Evolutionary conservation across 2,113 vertebrate species (phyloP), one percentile per base, ranked within the genome.

Genomic region (Aptenodytes patagonicus): DNA sequence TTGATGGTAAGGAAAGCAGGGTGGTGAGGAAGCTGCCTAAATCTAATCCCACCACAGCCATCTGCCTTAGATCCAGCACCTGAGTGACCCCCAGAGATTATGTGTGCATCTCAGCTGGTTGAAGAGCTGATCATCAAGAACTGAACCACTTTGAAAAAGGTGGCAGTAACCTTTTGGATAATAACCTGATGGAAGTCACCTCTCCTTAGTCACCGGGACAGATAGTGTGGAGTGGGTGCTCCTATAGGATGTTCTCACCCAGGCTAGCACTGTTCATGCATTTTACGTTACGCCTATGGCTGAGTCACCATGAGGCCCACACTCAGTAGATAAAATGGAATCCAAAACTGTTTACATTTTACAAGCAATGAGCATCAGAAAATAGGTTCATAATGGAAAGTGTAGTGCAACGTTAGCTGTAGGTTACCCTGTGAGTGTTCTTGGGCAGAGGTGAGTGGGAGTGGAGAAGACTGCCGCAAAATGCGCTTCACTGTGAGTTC

Each of bases 151-250:
- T 57, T 46, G 51, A 38, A 46, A 90, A 76, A 73, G 26, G 54
- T 61, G 61, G 13, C 32, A 32, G 18, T 44, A 21, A 21, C 32
- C 32, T 85, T 82, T 76, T 44, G 2, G 70, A 3, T 31, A 28
- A 40, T 54, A 62, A n/a, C 51, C 13, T 4, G 3, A 10, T 57
- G n/a, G 85, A 72, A 79, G 34, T 61, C 68, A 26, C 55, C 15
- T 62, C 51, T 66, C 36, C 32, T 32, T 76, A n/a, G 42, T 87
- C 51, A 31, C 32, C 0, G 0, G 55, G 28, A 25, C 1, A 2
- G 31, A 1, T 1, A 5, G 16, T 17, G 32, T 42, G 38, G 51
- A 71, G 44, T 19, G 17, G 42, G 46, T 54, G 1, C 46, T 65
- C 12, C 46, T 42, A 36, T 25, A 22, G 54, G 62, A 22, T 80